Conservation (phyloP, 64 coral and sea anemone genomes). For the Platygyra sinensis region DNA sequence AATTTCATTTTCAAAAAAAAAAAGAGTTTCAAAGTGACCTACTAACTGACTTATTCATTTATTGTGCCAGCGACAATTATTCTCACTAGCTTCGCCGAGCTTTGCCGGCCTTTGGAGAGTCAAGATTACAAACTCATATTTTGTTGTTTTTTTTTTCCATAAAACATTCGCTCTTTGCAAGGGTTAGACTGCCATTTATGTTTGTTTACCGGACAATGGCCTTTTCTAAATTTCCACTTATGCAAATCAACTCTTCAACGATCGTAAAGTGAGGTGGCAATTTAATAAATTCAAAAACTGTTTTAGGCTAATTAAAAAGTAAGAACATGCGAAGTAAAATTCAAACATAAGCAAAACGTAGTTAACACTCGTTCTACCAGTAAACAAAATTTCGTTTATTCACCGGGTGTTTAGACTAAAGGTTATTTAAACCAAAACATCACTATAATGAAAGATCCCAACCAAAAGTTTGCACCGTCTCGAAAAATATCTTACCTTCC, state of each 20-base stretch:
- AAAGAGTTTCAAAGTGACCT: no score
- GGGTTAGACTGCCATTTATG: background rate
- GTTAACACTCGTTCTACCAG: background rate
- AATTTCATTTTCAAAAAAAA: no score
- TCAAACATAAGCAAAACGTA: no score
- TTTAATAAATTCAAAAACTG: constrained; percentile 6
- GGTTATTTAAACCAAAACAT: no score
- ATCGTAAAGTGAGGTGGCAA: background rate
- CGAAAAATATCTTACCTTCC: constrained; percentile 46
- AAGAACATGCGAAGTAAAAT: background rate
- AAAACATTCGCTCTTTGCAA: no score
- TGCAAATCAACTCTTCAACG: constrained; percentile 12
- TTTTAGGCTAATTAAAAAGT: background rate
- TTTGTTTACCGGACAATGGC: background rate
- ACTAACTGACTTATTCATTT: no score
- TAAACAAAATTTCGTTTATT: background rate
- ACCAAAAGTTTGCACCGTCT: background rate
- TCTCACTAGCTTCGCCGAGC: no score
- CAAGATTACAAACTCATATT: no score
- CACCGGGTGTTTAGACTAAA: background rate
- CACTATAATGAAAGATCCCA: background rate
- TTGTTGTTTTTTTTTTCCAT: no score
- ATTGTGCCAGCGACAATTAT: no score
- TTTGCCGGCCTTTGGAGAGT: no score
- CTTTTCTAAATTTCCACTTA: background rate